Evolutionary conservation across 2,888 invertebrate species (phyloP).

Genomic region (Agriopis leucophaearia): DNA sequence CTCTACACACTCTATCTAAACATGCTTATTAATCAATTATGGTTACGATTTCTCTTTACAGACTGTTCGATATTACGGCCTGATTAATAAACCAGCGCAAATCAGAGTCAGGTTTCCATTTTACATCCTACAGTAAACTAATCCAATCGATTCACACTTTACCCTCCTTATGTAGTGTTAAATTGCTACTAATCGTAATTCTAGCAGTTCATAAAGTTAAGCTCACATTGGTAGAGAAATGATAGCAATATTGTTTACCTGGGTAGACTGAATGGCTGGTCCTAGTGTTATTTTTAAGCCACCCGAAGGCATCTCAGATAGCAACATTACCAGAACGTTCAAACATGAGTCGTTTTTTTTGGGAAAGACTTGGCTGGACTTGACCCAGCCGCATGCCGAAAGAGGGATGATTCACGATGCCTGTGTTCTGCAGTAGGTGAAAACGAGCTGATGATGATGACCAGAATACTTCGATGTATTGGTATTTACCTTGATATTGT

Average conservation of each 20-base stretch:
- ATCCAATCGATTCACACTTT: constrained; percentile 4
- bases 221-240: constrained; percentile 3
- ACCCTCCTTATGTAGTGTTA: constrained; percentile 12
- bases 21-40: not conserved
- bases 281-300: not conserved
- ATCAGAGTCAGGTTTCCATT: constrained; percentile 7
- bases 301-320: too few species aligned
- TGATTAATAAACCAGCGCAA: constrained; percentile 9
- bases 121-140: constrained; percentile 13
- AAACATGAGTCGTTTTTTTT: not conserved
- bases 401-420: not conserved
- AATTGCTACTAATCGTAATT: constrained; percentile 19
- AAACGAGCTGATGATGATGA: not conserved
- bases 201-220: constrained; percentile 11
- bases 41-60: not conserved
- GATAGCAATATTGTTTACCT: not conserved
- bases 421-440: not conserved
- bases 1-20: not conserved
- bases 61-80: not conserved
- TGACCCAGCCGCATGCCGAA: too few species aligned
- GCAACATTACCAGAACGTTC: not conserved
- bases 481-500: not conserved
- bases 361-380: too few species aligned
- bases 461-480: not conserved
- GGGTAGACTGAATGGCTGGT: not conserved